Evolutionary conservation across 2,888 invertebrate genomes (phyloP).

Genomic region (Ditula angustiorana): DNA sequence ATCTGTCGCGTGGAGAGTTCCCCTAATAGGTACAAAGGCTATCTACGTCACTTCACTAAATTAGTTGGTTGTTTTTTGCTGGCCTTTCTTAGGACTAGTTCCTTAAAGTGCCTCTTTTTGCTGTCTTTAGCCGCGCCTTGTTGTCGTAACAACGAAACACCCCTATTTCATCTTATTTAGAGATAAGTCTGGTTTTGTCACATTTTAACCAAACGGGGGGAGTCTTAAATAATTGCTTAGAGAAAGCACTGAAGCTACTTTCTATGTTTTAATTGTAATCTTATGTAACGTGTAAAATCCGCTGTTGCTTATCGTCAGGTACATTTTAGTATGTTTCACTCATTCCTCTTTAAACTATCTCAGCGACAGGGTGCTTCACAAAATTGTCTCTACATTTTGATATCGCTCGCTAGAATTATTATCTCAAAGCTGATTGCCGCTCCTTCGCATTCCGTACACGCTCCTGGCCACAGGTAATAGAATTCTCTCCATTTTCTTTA

Average conservation of each 20-base stretch:
- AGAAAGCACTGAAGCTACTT: neutral
- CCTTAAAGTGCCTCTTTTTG: conserved; percentile 35
- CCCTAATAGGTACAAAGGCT: conserved; percentile 37
- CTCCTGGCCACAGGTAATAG: conserved; percentile 51
- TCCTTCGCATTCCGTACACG: conserved; percentile 53
- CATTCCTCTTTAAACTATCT: neutral
- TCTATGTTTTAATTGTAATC: neutral
- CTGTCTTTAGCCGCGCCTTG: conserved; percentile 14
- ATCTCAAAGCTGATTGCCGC: conserved; percentile 44
- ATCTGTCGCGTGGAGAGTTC: conserved; percentile 32
- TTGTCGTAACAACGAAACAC: conserved; percentile 19
- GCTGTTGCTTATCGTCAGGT: neutral
- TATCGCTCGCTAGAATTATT: conserved; percentile 26
- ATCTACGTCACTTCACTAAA: conserved; percentile 39
- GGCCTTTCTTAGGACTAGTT: conserved; percentile 32
- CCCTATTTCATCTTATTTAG: conserved; percentile 26
- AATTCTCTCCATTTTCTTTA: conserved; percentile 50
- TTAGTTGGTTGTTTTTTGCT: conserved; percentile 37
- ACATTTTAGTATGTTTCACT: neutral
- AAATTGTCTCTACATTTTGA: conserved; percentile 20
- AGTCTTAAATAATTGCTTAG: neutral
- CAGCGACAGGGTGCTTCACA: neutral
- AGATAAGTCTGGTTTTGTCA: conserved; percentile 3
- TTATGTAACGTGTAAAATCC: neutral
- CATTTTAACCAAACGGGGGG: neutral